Evolutionary conservation across 2,113 vertebrate species (phyloP).

Genomic region (Nyctereutes procyonoides): DNA sequence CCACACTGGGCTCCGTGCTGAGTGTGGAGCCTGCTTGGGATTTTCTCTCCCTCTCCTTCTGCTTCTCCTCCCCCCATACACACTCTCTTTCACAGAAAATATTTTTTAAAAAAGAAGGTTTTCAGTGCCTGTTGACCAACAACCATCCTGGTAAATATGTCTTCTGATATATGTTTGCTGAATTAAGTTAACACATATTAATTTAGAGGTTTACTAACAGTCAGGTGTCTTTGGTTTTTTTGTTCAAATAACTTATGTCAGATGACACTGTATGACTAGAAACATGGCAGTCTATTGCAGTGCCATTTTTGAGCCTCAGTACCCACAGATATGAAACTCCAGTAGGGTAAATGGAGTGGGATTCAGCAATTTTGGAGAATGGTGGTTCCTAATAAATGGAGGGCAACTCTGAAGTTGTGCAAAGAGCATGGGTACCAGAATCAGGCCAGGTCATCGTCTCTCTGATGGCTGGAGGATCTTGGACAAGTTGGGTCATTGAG

Average conservation of each 20-base stretch:
- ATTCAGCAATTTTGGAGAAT: background rate
- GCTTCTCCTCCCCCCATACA: background rate
- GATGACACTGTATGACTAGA: background rate
- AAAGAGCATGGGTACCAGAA: background rate
- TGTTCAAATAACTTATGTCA: slow-evolving; percentile 15
- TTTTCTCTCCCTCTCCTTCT: background rate
- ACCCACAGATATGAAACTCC: slow-evolving; percentile 9
- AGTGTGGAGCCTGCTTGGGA: background rate
- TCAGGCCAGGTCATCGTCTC: background rate
- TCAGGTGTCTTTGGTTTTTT: background rate
- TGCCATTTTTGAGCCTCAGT: background rate
- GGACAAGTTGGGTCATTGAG: background rate
- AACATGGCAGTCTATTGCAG: background rate
- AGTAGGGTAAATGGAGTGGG: background rate
- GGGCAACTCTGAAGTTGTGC: background rate
- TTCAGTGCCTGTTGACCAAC: background rate
- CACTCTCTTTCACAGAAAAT: background rate
- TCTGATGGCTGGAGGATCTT: background rate
- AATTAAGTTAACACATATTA: background rate
- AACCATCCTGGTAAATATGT: background rate
- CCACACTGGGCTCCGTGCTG: background rate
- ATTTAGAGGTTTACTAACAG: slow-evolving; percentile 16
- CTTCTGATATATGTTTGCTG: background rate
- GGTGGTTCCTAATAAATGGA: background rate
- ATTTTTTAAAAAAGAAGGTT: background rate